Conservation (phyloP, 1,140 invertebrate genomes). For the Holotrichia oblita region DNA sequence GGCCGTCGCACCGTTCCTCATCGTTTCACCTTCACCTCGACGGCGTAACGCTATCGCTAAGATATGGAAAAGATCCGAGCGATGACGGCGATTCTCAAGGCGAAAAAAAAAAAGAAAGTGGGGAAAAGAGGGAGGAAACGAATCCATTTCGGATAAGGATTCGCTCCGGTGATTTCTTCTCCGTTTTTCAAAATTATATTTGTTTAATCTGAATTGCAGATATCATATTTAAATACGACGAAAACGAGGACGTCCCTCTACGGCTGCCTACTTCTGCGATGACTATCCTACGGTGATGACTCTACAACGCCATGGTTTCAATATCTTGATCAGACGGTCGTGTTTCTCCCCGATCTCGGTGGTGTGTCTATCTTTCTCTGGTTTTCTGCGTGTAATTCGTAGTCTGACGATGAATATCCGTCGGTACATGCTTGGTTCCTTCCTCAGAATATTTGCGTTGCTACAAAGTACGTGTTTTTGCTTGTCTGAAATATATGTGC, state of each 20-base stretch:
- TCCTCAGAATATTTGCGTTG: not conserved
- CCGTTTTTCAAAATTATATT: conserved; percentile 53
- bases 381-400: not conserved
- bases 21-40: conserved; percentile 40
- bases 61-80: conserved; percentile 18
- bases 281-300: not conserved
- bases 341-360: too few species aligned
- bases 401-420: not conserved
- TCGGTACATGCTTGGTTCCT: not conserved
- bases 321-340: conserved; percentile 8
- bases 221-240: conserved; percentile 48
- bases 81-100: not conserved
- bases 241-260: not conserved
- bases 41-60: conserved; percentile 45
- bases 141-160: conserved; percentile 49
- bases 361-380: not conserved
- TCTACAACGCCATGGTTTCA: not conserved
- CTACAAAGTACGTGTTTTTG: not conserved
- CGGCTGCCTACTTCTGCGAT: too few species aligned
- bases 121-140: too few species aligned
- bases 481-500: too few species aligned
- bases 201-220: conserved; percentile 56
- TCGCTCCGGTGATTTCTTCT: conserved; percentile 46
- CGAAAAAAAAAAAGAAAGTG: conserved; percentile 11
- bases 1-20: not conserved